Evolutionary conservation across 2,888 invertebrate genomes (phyloP).

Genomic region (Sarcophaga variegata): DNA sequence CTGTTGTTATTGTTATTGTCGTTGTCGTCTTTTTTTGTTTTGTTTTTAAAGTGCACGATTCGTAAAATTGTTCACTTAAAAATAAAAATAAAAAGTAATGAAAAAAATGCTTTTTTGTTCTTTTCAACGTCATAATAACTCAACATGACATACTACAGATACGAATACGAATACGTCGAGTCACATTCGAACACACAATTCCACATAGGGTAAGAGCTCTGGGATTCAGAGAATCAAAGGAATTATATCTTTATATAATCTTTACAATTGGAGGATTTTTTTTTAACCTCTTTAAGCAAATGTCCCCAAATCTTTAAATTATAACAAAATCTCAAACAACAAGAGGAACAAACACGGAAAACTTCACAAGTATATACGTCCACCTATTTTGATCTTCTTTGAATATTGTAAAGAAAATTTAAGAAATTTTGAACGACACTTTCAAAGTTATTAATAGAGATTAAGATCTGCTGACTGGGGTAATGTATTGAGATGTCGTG

Average conservation of each 20-base stretch:
- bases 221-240: slow-evolving; percentile 11
- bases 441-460: too few relatives aligned
- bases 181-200: background rate
- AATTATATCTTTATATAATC: background rate
- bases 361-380: too few relatives aligned
- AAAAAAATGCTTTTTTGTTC: slow-evolving; percentile 57
- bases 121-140: slow-evolving; percentile 61
- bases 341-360: too few relatives aligned
- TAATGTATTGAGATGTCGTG: too few relatives aligned
- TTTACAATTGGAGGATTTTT: too few relatives aligned
- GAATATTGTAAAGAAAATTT: too few relatives aligned
- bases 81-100: slow-evolving; percentile 8
- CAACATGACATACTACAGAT: slow-evolving; percentile 53
- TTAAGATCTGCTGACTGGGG: too few relatives aligned
- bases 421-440: too few relatives aligned
- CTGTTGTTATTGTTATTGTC: slow-evolving; percentile 53
- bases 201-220: background rate
- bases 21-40: slow-evolving; percentile 44
- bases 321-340: too few relatives aligned
- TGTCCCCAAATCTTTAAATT: too few relatives aligned
- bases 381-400: too few relatives aligned
- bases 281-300: too few relatives aligned
- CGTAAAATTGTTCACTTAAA: slow-evolving; percentile 67
- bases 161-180: slow-evolving; percentile 9
- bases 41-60: slow-evolving; percentile 64